Evolutionary conservation across 2,888 invertebrate species (phyloP).

Genomic region (Gibbula magus): DNA sequence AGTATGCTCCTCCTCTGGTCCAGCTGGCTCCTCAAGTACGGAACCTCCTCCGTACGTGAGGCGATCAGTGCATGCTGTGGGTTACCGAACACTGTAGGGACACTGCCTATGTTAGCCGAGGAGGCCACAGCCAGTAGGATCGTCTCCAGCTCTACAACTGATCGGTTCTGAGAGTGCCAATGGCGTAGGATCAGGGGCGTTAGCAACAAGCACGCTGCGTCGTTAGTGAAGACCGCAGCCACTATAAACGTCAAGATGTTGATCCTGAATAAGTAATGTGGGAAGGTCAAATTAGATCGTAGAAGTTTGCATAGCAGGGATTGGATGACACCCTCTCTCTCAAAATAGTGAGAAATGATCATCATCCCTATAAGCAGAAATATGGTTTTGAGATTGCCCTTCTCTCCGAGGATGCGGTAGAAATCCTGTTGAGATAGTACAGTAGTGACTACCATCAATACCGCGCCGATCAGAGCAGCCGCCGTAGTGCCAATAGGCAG

Average conservation of each 20-base stretch:
- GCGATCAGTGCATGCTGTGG: constrained; percentile 49
- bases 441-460: constrained; percentile 43
- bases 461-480: constrained; percentile 44
- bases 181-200: constrained; percentile 46
- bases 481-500: constrained; percentile 46
- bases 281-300: constrained; percentile 33
- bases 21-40: constrained; percentile 35
- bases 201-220: constrained; percentile 43
- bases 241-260: constrained; percentile 37
- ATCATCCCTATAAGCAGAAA: constrained; percentile 50
- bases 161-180: constrained; percentile 49
- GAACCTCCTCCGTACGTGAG: constrained; percentile 35
- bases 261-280: constrained; percentile 42
- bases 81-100: constrained; percentile 46
- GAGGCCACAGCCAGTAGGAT: constrained; percentile 47
- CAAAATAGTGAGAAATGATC: constrained; percentile 47
- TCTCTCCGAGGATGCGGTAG: constrained; percentile 43
- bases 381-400: constrained; percentile 39
- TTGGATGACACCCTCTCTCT: constrained; percentile 42
- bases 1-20: constrained; percentile 36
- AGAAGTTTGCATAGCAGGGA: constrained; percentile 36
- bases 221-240: constrained; percentile 51
- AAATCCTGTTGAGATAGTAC: constrained; percentile 43
- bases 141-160: constrained; percentile 42
- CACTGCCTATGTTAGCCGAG: constrained; percentile 49